Evolutionary conservation across 1,140 invertebrate species (phyloP).

Genomic region (Rhynchophorus ferrugineus): DNA sequence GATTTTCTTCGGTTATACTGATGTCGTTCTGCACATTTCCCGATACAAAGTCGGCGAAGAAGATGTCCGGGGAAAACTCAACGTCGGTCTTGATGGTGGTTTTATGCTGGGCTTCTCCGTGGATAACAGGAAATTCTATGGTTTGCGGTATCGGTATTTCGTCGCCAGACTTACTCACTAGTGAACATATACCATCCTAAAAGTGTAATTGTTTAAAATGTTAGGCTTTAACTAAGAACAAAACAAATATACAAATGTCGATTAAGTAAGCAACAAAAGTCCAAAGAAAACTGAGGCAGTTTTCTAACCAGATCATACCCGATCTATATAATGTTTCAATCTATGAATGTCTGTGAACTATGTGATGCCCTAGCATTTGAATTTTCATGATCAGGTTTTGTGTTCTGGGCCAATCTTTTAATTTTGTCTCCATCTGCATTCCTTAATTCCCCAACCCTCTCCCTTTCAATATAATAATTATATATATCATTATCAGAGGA

Average conservation of each 20-base stretch:
- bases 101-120: not conserved
- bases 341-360: too few relatives aligned
- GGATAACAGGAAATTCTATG: not conserved
- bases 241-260: not conserved
- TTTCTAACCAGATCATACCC: too few relatives aligned
- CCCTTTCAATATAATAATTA: too few relatives aligned
- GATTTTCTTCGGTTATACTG: not conserved
- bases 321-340: too few relatives aligned
- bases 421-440: too few relatives aligned
- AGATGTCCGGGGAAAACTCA: conserved; percentile 11
- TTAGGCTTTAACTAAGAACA: not conserved
- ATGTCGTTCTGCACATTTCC: conserved; percentile 2
- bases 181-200: conserved; percentile 4
- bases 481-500: too few relatives aligned
- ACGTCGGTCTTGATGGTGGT: not conserved
- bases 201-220: not conserved
- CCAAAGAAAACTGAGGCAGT: too few relatives aligned
- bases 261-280: too few relatives aligned
- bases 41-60: conserved; percentile 8
- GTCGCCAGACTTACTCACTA: not conserved
- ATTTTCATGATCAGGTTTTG: too few relatives aligned
- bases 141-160: not conserved
- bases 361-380: too few relatives aligned
- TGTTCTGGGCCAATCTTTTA: too few relatives aligned
- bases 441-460: too few relatives aligned